A percentile compares a stretch with the other conserved stretches of the same genome.
phyloP scores from a whole-genome alignment of 1,140 invertebrate species.

The Centruroides sculpturatus region DNA sequence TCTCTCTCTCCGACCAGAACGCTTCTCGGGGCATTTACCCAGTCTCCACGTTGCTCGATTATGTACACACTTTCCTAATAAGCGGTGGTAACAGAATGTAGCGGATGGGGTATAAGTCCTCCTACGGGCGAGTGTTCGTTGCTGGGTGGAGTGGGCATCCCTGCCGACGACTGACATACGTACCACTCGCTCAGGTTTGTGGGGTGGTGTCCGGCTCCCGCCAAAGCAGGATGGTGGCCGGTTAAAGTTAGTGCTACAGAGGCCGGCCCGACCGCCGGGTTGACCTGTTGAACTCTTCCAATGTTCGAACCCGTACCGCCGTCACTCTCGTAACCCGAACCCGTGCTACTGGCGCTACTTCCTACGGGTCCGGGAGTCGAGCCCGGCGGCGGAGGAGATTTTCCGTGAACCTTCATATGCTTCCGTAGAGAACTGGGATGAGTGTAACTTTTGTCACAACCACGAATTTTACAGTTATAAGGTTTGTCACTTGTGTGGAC shows the following conservation, averaged over 20 bases:
- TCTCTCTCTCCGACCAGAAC: no score
- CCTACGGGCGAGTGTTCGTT: conserved; percentile 40
- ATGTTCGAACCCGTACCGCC: conserved; percentile 3
- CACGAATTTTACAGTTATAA: conserved; percentile 90
- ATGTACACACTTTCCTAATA: neutral
- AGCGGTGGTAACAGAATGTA: conserved; percentile 11
- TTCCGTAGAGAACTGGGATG: conserved; percentile 94
- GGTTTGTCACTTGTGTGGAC: conserved; percentile 99
- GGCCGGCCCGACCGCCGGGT: conserved; percentile 1
- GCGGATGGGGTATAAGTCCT: conserved; percentile 30
- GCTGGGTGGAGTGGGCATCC: conserved; percentile 35
- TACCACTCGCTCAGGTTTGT: conserved; percentile 46
- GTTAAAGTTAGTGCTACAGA: conserved; percentile 8
- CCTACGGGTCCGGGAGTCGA: conserved; percentile 1
- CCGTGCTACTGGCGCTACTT: conserved; percentile 19
- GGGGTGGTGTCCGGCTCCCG: conserved; percentile 22
- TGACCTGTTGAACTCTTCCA: neutral
- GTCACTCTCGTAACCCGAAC: conserved; percentile 27
- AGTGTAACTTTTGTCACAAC: conserved; percentile 98
- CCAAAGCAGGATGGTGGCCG: neutral
- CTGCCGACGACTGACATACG: conserved; percentile 38
- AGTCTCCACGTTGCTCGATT: no score
- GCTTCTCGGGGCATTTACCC: no score
- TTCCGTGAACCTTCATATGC: conserved; percentile 87
- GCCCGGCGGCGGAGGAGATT: conserved; percentile 36